Conservation (phyloP, 2,888 invertebrate genomes). For the Octodonta nipae region DNA sequence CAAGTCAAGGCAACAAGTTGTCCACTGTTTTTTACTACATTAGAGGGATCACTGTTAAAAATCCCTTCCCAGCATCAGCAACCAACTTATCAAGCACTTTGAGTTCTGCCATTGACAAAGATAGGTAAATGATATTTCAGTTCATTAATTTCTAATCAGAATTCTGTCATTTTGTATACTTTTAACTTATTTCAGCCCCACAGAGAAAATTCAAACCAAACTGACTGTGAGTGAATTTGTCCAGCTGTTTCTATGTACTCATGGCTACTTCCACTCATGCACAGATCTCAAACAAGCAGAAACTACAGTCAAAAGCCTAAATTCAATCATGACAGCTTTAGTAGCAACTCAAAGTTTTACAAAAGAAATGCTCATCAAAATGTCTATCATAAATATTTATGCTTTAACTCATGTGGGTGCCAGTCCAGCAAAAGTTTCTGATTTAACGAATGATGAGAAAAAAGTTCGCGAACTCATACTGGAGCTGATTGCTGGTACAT, state of each 20-base stretch:
- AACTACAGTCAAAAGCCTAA: slow-evolving; percentile 49
- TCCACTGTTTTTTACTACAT: slow-evolving; percentile 78
- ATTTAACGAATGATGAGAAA: slow-evolving; percentile 45
- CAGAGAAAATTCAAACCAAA: slow-evolving; percentile 43
- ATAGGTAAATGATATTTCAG: slow-evolving; percentile 24
- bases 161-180: slow-evolving; percentile 2
- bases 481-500: slow-evolving; percentile 49
- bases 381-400: slow-evolving; percentile 65
- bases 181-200: slow-evolving; percentile 24
- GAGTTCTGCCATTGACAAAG: slow-evolving; percentile 40
- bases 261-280: slow-evolving; percentile 42
- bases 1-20: slow-evolving; percentile 65
- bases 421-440: slow-evolving; percentile 32
- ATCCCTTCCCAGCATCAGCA: slow-evolving; percentile 73
- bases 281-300: slow-evolving; percentile 48
- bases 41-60: slow-evolving; percentile 66
- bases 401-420: slow-evolving; percentile 47
- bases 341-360: slow-evolving; percentile 68
- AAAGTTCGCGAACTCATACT: slow-evolving; percentile 44
- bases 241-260: slow-evolving; percentile 48
- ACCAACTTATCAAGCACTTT: slow-evolving; percentile 67
- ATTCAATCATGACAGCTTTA: slow-evolving; percentile 58
- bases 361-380: slow-evolving; percentile 59
- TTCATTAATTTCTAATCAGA: not conserved
- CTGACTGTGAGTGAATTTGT: slow-evolving; percentile 46